These are phyloP conservation scores for Magallana angulata DNA, from an alignment of 1,140 invertebrate genomes.

Conservation along the genomic window DNA sequence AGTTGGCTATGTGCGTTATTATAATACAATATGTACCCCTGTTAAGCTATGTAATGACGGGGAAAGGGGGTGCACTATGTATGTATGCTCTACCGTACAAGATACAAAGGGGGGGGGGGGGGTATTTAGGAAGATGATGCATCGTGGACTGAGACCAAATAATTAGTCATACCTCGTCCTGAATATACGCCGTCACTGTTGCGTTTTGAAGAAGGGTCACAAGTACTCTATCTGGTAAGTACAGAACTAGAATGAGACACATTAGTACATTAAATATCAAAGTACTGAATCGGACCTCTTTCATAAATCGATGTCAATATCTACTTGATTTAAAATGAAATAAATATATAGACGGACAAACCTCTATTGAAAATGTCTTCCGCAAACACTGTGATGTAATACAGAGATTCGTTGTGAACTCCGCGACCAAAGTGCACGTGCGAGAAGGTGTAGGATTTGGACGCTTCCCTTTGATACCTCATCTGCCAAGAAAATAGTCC, in stretches of 20 bases:
- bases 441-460: neutral
- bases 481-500: neutral
- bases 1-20: too few relatives aligned
- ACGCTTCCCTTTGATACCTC: neutral
- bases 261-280: neutral
- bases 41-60: too few relatives aligned
- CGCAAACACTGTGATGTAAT: slow-evolving; percentile 14
- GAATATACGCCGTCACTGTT: neutral
- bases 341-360: neutral
- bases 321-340: too few relatives aligned
- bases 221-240: slow-evolving; percentile 14
- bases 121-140: too few relatives aligned
- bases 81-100: too few relatives aligned
- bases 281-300: too few relatives aligned
- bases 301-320: too few relatives aligned
- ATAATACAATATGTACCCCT: too few relatives aligned
- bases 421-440: slow-evolving; percentile 9
- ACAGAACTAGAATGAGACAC: slow-evolving; percentile 21
- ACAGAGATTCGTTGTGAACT: neutral
- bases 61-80: too few relatives aligned
- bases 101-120: too few relatives aligned
- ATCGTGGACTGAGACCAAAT: too few relatives aligned
- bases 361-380: slow-evolving; percentile 11
- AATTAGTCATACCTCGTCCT: neutral
- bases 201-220: slow-evolving; percentile 4